Evolutionary conservation across 2,888 invertebrate species (phyloP).

Genomic region (Cryptophagus acutangulus): DNA sequence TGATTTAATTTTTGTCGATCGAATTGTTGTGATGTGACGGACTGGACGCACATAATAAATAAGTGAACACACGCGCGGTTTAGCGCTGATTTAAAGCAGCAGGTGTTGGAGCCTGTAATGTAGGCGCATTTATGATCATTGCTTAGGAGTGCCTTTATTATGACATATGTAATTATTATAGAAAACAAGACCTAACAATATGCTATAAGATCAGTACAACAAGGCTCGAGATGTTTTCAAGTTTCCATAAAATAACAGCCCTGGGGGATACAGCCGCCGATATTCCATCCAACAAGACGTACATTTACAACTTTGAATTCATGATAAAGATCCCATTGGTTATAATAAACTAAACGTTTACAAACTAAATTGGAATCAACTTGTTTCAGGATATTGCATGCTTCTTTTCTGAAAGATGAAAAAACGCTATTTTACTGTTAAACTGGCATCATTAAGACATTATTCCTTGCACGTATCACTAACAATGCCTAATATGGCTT

Average conservation of each 20-base stretch:
- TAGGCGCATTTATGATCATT: conserved; percentile 15
- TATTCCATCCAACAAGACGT: conserved; percentile 2
- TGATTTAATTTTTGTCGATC: no score
- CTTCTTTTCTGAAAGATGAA: no score
- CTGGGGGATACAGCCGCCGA: neutral
- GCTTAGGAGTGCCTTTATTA: conserved; percentile 19
- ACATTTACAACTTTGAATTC: neutral
- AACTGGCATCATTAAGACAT: conserved; percentile 31
- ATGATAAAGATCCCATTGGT: conserved; percentile 2
- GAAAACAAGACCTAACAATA: conserved; percentile 17
- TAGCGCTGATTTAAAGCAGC: conserved; percentile 18
- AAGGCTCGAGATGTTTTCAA: neutral
- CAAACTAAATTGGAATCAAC: conserved; percentile 1
- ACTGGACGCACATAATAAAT: no score
- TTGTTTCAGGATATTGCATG: neutral
- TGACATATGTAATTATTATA: conserved; percentile 20
- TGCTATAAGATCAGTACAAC: neutral
- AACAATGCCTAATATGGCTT: conserved; percentile 20
- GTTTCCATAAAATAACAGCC: conserved; percentile 2
- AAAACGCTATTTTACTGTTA: conserved; percentile 29
- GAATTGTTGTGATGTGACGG: neutral
- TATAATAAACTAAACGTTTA: neutral
- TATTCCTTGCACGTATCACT: conserved; percentile 26
- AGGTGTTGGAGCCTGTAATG: conserved; percentile 17
- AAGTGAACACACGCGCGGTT: no score